A percentile compares a stretch with the other conserved stretches of the same genome.
Evolutionary conservation across 2,113 vertebrate species (phyloP).

Genomic region (Pseudonaja textilis): DNA sequence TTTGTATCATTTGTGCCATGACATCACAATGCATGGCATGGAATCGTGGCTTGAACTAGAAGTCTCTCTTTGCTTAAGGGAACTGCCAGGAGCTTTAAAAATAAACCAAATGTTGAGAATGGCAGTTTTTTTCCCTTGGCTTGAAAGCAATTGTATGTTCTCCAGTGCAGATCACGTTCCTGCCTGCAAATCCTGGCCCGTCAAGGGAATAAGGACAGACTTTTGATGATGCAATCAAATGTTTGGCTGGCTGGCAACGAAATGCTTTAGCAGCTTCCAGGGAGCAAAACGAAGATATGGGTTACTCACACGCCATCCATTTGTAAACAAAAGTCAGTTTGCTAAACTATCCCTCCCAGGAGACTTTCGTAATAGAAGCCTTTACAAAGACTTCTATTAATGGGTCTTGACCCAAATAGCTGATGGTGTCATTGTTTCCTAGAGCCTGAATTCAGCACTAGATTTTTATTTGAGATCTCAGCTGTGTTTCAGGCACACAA

Average conservation of each 20-base stretch:
- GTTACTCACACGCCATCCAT: constrained; percentile 39
- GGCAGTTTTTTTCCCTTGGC: not conserved
- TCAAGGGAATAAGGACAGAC: not conserved
- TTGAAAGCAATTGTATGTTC: not conserved
- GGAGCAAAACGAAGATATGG: constrained; percentile 30
- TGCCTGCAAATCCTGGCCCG: not conserved
- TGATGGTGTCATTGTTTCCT: constrained; percentile 74
- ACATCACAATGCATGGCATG: not conserved
- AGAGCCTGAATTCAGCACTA: constrained; percentile 67
- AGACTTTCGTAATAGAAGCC: constrained; percentile 29
- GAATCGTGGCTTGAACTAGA: not conserved
- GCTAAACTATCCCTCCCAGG: constrained; percentile 51
- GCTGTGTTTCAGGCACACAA: constrained; percentile 60
- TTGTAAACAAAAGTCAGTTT: constrained; percentile 69
- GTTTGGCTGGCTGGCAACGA: not conserved
- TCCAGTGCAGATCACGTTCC: not conserved
- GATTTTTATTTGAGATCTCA: constrained; percentile 55
- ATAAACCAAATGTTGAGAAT: not conserved
- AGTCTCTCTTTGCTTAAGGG: not conserved
- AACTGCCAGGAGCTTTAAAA: not conserved
- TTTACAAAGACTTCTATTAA: constrained; percentile 68
- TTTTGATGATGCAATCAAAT: not conserved
- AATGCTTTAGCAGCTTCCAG: constrained; percentile 18
- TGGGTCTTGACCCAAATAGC: constrained; percentile 63
- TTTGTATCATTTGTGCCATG: not conserved